Base-by-base conservation (phyloP, 1,140 invertebrate species). In the Drosophila repleta region DNA sequence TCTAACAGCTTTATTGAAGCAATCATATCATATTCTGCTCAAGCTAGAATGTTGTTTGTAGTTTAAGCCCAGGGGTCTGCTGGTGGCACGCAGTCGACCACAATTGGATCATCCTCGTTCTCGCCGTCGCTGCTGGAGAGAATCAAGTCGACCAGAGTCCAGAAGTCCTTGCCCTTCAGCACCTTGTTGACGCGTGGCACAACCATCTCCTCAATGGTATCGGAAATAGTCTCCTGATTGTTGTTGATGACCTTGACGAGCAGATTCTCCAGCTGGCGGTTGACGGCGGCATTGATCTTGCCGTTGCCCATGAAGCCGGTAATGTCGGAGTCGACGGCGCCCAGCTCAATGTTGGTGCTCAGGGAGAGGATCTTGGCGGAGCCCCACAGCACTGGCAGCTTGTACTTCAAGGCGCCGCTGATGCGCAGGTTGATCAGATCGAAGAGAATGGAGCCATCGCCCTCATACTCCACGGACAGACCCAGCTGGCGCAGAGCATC, bases 161-260 rank as follows among this genome's bases (percentile, higher is more conserved):
- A 91, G 72, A 91, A 91, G 65, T 91, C 78, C 10, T 89, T 90
- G 62, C 90, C 90, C 83, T 91, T 91, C 4, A 91, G 76, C 17
- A 80, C 26, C 29, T 89, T 83, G 70, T 91, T 91, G 15, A 91
- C 76, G 17, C n/a, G 76, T 18, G 90, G 87, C 56, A 91, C 66
- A 17, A 91, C n/a, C 3, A 35, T 52, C 24, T 90, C 51, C 63
- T 91, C 90, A 43, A 91, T 91, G 35, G 56, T 57, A 21, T 88
- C 76, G 20, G 90, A 89, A 39, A 91, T 90, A 8, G 18, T 15
- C 10, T 79, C 11, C 52, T 88, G 80, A 37, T 91, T 91, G 3
- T 65, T 49, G 21, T 90, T 91, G 26, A 91, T 75, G 15, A 32
- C 51, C 39, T 74, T 73, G 4, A 77, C 87, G 18, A 91, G 56